phyloP scores from a whole-genome alignment of 1,140 invertebrate genomes.

The Amyelois transitella region DNA sequence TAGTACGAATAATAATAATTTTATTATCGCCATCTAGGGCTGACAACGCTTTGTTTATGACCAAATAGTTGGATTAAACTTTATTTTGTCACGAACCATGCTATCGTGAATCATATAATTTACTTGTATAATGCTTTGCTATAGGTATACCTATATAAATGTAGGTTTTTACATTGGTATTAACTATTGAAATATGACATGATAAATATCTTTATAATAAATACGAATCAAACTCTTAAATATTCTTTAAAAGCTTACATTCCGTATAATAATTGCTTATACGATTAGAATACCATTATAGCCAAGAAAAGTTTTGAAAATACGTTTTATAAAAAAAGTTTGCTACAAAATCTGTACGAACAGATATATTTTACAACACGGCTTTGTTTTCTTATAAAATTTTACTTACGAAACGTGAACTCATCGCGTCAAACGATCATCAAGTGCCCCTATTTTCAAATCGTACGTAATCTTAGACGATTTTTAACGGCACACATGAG shows the following conservation, averaged over 20 bases:
- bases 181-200: too few relatives aligned
- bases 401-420: background rate
- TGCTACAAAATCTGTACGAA: background rate
- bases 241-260: background rate
- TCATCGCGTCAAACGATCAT: too few relatives aligned
- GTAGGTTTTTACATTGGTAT: too few relatives aligned
- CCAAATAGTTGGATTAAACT: constrained; percentile 5
- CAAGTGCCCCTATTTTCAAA: background rate
- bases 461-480: background rate
- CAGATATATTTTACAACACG: background rate
- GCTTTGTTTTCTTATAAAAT: background rate
- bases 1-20: constrained; percentile 72
- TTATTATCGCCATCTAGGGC: constrained; percentile 65
- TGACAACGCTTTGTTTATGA: constrained; percentile 31
- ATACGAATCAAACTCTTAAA: background rate
- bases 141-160: too few relatives aligned
- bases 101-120: constrained; percentile 1
- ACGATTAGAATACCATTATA: too few relatives aligned
- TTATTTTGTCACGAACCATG: background rate
- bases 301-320: too few relatives aligned
- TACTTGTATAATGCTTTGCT: constrained; percentile 3
- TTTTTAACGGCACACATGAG: constrained; percentile 12
- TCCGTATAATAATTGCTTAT: background rate
- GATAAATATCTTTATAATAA: background rate
- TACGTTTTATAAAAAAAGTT: too few relatives aligned